Evolutionary conservation across 1,140 invertebrate genomes (phyloP).

Genomic region (Bombus vancouverensis): DNA sequence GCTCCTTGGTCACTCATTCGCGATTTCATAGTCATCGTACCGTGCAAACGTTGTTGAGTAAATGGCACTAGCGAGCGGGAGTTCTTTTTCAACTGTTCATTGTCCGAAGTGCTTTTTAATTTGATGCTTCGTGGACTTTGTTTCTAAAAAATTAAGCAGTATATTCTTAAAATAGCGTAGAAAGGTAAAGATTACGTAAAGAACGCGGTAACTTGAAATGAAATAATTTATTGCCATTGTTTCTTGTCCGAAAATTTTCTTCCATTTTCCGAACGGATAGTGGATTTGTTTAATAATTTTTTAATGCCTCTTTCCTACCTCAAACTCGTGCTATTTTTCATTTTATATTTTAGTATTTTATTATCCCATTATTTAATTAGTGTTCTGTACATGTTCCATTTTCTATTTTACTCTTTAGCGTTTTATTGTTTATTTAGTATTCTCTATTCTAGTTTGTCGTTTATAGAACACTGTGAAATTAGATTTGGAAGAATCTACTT

Average conservation of each 20-base stretch:
- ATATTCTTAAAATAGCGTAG: neutral
- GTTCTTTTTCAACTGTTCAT: neutral
- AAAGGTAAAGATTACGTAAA: no score
- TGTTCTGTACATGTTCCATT: neutral
- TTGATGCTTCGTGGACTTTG: neutral
- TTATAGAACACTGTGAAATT: no score
- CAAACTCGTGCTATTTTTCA: neutral
- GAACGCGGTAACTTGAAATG: neutral
- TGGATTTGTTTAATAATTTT: neutral
- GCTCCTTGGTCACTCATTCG: neutral
- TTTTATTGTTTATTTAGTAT: neutral
- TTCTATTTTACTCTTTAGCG: neutral
- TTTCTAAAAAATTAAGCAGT: neutral
- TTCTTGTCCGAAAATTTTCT: neutral
- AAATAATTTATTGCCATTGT: neutral
- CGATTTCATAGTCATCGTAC: slow-evolving; percentile 1
- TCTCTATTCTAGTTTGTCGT: neutral
- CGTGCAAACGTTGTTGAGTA: neutral
- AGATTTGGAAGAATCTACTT: no score
- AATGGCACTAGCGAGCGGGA: neutral
- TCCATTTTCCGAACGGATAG: neutral
- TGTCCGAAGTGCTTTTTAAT: neutral
- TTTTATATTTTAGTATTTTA: neutral
- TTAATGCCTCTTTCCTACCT: neutral
- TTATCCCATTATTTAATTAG: neutral